Base-by-base conservation (phyloP, 2,888 invertebrate species). In the Lepidonotus clava region DNA sequence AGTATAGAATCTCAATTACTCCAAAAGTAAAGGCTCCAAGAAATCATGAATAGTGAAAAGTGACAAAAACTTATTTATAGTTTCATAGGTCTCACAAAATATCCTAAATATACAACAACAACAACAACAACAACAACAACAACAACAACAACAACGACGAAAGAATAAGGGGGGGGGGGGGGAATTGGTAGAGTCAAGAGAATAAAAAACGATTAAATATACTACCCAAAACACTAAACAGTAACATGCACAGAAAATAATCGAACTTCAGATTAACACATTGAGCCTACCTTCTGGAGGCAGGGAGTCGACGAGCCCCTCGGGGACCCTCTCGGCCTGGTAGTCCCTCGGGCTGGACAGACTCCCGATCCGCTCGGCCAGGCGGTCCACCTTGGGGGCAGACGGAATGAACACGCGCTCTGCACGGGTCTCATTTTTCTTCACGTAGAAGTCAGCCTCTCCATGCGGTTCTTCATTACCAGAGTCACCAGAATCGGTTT, bases 401-500 rank as follows among this genome's bases (percentile, higher is more conserved):
- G 76, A 32, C 41, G 67, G 86, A 24, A 86, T 71, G 1, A 46
- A 28, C 24, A 86, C 86, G 32, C 86, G 86, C 51, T 88, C 85
- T 77, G 88, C 85, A 71, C 90, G 84, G 87, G 89, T 67, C 36
- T 41, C 51, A 38, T 86, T 66, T 28, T 76, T 86, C 88, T 90
- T 89, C 36, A 91, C 90, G 93, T 92, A 93, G 86, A 94, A 94
- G 92, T 97, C 97, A 56, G 96, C 96, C 0, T 91, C 93, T 8
- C 89, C 91, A 8, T 92, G 92, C 4, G 98, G 98, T 93, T 98
- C 98, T 93, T 98, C 98, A 93, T 98, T 98, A 0, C 98, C 98
- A 0, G 98, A 98, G 94, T 98, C 98, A 90, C 97, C 97, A 91
- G 97, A 98, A 91, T 98, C 98, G 5, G 97, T 96, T 95, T 96